Evolutionary conservation across 2,888 invertebrate genomes (phyloP), one percentile per base, ranked within the genome.

Genomic region (Pachydiplax longipennis): DNA sequence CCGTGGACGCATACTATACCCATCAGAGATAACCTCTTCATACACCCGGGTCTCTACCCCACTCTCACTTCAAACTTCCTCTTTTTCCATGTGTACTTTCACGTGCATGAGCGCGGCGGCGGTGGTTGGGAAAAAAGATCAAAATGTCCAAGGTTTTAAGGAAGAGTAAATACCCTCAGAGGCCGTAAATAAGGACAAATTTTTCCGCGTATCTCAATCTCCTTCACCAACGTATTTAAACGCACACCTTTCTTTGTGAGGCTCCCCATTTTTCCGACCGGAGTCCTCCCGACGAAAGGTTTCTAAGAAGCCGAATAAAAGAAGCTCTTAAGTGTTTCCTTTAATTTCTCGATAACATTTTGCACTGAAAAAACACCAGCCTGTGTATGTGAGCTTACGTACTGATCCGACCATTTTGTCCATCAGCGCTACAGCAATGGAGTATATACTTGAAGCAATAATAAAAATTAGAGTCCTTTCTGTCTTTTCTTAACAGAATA

Each of bases 161-260:
- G 83, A 58, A 83, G 83, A 83, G 83, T 83, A 83, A 83, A 83
- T 83, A 83, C 53, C 83, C 53, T 6, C 83, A 18, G 83, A 53
- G 83, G 83, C 83, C 83, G 53, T 83, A 83, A 83, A 83, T 83
- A 83, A 58, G 83, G 83, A 83, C 83, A 83, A 83, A 83, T 83
- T 83, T 83, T 58, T 58, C 35, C 83, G 83, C 83, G 35, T 73
- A 83, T 83, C 83, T 83, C 53, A 53, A 83, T 83, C 83, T 83
- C 58, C 83, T 35, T 53, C 35, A 22, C 83, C 12, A 83, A 35
- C 83, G 31, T 83, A 83, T 58, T 53, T 83, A 73, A 73, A 83
- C 35, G 58, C 83, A 83, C 83, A 83, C 83, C 83, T 83, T 53
- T 53, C 83, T 83, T 83, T 58, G 31, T 83, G 58, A 83, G 31